A percentile compares a stretch with the other conserved stretches of the same genome.
Conservation (phyloP, 2,797 vertebrate species). For the Urosaurus nigricauda region DNA sequence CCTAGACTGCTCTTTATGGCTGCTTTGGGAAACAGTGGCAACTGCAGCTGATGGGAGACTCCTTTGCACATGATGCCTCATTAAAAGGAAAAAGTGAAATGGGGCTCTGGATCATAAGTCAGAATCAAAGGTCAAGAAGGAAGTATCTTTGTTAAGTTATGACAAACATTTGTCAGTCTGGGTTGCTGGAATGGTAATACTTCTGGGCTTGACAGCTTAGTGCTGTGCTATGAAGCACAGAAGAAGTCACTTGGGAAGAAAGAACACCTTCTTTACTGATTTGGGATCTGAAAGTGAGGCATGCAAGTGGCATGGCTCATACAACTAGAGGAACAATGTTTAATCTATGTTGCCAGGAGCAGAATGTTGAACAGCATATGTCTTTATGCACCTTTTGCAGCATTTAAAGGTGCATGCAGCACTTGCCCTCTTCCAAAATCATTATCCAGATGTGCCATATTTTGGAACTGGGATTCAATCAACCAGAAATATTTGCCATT, state of each 20-base stretch:
- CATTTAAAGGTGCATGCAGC: background rate
- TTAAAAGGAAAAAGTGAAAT: background rate
- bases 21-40: background rate
- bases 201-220: background rate
- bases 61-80: conserved; percentile 8
- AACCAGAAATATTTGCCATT: background rate
- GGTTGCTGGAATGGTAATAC: background rate
- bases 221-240: background rate
- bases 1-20: background rate
- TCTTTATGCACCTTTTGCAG: background rate
- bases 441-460: background rate
- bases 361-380: background rate
- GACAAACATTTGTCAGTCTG: background rate
- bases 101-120: background rate
- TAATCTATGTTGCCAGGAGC: background rate
- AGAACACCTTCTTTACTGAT: background rate
- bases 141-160: background rate
- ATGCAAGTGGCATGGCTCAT: background rate
- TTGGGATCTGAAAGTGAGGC: background rate
- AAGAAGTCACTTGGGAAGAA: background rate
- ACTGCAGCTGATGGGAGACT: background rate
- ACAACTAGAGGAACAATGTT: background rate
- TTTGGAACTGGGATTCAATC: background rate
- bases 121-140: background rate
- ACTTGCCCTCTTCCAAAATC: background rate